Evolutionary conservation across 2,888 invertebrate genomes (phyloP).

Genomic region (Cephus pulcher): DNA sequence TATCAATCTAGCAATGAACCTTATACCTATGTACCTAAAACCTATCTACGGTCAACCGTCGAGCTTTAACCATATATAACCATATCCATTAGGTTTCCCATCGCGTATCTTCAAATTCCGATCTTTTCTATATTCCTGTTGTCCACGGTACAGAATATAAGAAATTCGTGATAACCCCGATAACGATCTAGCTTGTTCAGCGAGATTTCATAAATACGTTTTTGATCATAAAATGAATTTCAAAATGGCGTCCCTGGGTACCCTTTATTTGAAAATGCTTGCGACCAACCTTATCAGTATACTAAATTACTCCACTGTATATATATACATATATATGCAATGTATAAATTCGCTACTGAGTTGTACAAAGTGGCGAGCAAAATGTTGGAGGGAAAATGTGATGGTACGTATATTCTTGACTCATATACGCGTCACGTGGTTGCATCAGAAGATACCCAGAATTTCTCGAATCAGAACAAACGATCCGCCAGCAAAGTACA

Average conservation of each 20-base stretch:
- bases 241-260: not conserved
- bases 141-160: not conserved
- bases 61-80: not conserved
- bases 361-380: not conserved
- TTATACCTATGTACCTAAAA: not conserved
- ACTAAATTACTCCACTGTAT: not conserved
- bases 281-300: not conserved
- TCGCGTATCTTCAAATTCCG: not conserved
- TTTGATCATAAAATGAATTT: not conserved
- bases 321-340: not conserved
- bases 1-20: not conserved
- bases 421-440: not conserved
- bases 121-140: not conserved
- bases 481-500: slow-evolving; percentile 32
- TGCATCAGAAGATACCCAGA: slow-evolving; percentile 19
- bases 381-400: not conserved
- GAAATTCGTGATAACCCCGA: not conserved
- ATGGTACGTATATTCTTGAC: not conserved
- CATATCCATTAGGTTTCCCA: not conserved
- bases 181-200: not conserved
- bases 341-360: not conserved
- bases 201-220: not conserved
- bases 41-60: not conserved
- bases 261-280: not conserved
- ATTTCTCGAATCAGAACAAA: slow-evolving; percentile 29